Conservation (phyloP, 2,113 vertebrate species). For the Cyprinus carpio region DNA sequence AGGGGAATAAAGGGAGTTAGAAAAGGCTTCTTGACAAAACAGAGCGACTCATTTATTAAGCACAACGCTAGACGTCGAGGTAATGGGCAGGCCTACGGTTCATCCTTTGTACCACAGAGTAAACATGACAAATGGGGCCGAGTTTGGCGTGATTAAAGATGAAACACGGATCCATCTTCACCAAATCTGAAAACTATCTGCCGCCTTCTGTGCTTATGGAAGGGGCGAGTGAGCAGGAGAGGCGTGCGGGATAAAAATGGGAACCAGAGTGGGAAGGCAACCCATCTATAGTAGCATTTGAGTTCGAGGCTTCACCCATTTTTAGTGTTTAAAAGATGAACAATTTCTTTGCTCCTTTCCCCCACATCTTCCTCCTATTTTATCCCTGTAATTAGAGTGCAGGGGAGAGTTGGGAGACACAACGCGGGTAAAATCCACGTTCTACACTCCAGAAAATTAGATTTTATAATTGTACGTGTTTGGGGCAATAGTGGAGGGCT, state of each 20-base stretch:
- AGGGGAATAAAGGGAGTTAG: constrained; percentile 61
- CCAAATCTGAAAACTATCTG: constrained; percentile 83
- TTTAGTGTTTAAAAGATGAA: constrained; percentile 47
- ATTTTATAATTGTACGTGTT: constrained; percentile 66
- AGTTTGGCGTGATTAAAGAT: constrained; percentile 96
- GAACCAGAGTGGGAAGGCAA: constrained; percentile 50
- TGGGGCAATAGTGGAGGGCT: constrained; percentile 63
- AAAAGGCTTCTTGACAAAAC: constrained; percentile 80
- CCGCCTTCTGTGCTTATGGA: constrained; percentile 73
- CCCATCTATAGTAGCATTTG: constrained; percentile 55
- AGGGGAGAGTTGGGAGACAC: constrained; percentile 34
- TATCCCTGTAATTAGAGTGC: constrained; percentile 55
- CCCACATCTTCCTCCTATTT: constrained; percentile 50
- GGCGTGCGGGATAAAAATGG: constrained; percentile 47
- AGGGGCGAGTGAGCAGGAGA: constrained; percentile 45
- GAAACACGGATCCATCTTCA: constrained; percentile 94
- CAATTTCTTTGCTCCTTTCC: constrained; percentile 42
- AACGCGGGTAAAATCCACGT: constrained; percentile 45
- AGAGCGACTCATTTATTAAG: constrained; percentile 87
- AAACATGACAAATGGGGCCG: constrained; percentile 96
- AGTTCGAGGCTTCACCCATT: constrained; percentile 52
- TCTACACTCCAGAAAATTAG: constrained; percentile 54
- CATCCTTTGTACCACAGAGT: constrained; percentile 92
- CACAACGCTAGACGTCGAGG: constrained; percentile 81
- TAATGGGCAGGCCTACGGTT: constrained; percentile 90